These are phyloP conservation scores for Toxotes lorentzi DNA, from an alignment of 2,797 vertebrate genomes.

Conservation along the genomic window DNA sequence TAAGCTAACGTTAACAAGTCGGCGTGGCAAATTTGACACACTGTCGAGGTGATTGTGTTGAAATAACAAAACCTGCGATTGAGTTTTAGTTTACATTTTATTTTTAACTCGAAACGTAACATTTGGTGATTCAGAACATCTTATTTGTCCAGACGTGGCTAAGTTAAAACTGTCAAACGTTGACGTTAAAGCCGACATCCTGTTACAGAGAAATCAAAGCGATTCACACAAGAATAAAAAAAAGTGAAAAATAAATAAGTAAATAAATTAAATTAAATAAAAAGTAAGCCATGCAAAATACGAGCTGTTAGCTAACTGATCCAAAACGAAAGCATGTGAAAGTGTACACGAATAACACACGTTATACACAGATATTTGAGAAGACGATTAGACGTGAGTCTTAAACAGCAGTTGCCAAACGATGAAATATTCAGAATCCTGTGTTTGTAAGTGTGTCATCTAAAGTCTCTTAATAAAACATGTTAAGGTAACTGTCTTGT, in stretches of 20 bases:
- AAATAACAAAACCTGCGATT: background rate
- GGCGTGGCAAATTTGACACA: conserved; percentile 19
- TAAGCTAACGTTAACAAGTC: conserved; percentile 39
- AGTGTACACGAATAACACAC: too few relatives aligned
- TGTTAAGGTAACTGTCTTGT: conserved; percentile 45
- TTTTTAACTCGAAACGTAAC: background rate
- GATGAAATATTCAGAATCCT: too few relatives aligned
- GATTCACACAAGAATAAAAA: background rate
- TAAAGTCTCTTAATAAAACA: background rate
- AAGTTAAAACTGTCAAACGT: background rate
- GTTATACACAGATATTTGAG: background rate
- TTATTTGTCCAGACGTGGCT: background rate
- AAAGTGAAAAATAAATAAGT: background rate
- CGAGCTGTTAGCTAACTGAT: fast-evolving
- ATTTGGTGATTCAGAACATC: background rate
- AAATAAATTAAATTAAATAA: too few relatives aligned
- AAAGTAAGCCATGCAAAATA: background rate
- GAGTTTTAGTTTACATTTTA: too few relatives aligned
- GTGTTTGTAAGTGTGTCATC: conserved; percentile 3
- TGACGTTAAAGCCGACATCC: background rate
- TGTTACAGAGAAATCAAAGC: background rate
- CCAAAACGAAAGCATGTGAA: background rate
- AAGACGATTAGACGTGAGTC: background rate
- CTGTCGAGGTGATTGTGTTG: background rate
- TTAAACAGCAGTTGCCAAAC: background rate